phyloP scores from a whole-genome alignment of 2,113 vertebrate species.

The Lanius collurio region DNA sequence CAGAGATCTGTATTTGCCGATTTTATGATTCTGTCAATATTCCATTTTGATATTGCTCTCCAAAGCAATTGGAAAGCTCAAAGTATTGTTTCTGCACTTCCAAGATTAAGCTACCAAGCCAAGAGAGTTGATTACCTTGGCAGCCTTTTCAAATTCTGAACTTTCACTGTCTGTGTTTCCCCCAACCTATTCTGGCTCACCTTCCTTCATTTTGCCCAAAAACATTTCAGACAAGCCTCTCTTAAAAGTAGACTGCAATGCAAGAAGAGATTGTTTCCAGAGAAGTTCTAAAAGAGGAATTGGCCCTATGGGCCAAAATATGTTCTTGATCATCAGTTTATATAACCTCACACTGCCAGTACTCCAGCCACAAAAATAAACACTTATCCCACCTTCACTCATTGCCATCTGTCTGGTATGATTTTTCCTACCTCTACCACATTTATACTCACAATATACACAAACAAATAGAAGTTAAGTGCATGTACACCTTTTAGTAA shows the following conservation, averaged over 20 bases:
- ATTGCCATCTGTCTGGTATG: background rate
- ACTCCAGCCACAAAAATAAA: constrained; percentile 37
- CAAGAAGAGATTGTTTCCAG: background rate
- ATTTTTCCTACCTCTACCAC: background rate
- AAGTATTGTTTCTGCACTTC: background rate
- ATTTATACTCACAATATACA: background rate
- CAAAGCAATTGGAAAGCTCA: background rate
- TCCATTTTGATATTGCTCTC: background rate
- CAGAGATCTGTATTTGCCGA: background rate
- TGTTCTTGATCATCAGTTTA: constrained; percentile 6
- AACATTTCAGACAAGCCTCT: background rate
- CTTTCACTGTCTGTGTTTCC: background rate
- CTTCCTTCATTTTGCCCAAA: background rate
- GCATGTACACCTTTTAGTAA: background rate
- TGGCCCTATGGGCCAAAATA: background rate
- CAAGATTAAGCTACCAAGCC: background rate
- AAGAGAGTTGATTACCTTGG: background rate
- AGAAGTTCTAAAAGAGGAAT: background rate
- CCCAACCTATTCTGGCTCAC: background rate
- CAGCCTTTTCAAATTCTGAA: background rate
- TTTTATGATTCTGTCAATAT: background rate
- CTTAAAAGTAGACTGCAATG: background rate
- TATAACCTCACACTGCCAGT: background rate
- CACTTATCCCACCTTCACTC: background rate
- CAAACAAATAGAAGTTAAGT: background rate